These are phyloP conservation scores for Setipinna tenuifilis DNA, from an alignment of 2,797 vertebrate genomes.

Conservation along the genomic window DNA sequence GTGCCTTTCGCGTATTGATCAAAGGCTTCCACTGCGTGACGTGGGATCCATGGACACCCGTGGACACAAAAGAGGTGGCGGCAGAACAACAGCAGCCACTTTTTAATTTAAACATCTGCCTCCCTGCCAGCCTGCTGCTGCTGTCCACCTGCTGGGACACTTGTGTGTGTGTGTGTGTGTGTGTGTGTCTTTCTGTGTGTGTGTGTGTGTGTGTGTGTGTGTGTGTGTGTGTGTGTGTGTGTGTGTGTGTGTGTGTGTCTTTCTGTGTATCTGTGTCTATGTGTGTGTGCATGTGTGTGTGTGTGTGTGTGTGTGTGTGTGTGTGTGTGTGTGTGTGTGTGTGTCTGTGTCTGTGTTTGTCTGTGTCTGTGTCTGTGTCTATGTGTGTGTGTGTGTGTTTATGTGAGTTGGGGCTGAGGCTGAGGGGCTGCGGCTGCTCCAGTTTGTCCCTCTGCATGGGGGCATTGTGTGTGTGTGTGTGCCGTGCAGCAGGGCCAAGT, in stretches of 20 bases:
- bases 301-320: slow-evolving; percentile 8
- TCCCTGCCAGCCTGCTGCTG: neutral
- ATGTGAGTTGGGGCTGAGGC: neutral
- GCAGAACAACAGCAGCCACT: slow-evolving; percentile 30
- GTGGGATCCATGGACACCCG: slow-evolving; percentile 4
- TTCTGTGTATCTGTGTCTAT: no score
- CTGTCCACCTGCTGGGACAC: neutral
- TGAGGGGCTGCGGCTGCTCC: neutral
- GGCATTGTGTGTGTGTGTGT: neutral
- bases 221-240: slow-evolving; percentile 1
- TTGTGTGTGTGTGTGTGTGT: neutral
- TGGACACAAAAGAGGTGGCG: slow-evolving; percentile 19
- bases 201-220: neutral
- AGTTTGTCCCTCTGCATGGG: neutral
- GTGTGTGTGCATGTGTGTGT: neutral
- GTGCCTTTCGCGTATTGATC: neutral
- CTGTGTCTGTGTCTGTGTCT: no score
- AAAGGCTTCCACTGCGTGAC: slow-evolving; percentile 18
- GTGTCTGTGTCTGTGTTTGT: no score
- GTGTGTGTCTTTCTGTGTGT: neutral
- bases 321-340: neutral
- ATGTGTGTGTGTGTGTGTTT: neutral
- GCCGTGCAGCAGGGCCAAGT: neutral
- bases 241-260: neutral
- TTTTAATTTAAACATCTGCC: slow-evolving; percentile 40